Base-by-base conservation (phyloP, 2,113 vertebrate species). In the Dicerorhinus sumatrensis region DNA sequence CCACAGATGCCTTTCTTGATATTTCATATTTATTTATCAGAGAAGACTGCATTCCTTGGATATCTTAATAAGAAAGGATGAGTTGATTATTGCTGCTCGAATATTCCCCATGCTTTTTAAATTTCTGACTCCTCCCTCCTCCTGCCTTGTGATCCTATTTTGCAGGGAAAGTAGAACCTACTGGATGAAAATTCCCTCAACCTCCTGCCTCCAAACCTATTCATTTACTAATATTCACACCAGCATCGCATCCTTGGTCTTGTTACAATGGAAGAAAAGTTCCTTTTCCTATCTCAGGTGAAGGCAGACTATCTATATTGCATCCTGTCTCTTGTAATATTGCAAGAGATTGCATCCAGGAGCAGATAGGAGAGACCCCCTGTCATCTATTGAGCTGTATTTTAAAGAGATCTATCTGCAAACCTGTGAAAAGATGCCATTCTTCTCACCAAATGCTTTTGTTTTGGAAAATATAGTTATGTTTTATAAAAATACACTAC, bases 1-100 rank as follows among this genome's bases (percentile, higher is more conserved):
- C 54, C 18, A 54, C 14, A 84, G 23, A 48, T 5, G 0, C 63
- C 81, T 94, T 98, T 96, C 92, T 95, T 86, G 42, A 58, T 92
- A 83, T 83, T 94, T 60, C 27, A 3, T 3, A 6, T 65, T 17
- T 83, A 36, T 70, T 92, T 39, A 88, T 27, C 0, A 0, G 70
- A 67, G 16, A 85, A 70, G 23, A 88, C 5, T 33, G 86, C 67
- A 91, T 75, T 63, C 89, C 25, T 17, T n/a, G 65, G 17, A 58
- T 58, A 95, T 97, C n/a, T 92, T 97, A 25, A 69, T 85, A 25
- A 5, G 21, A 72, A 39, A 86, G 18, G 14, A 29, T 75, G 25
- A 36, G 51, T 96, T 92, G 10, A 63, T 77, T 91, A 92, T 88
- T 91, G 46, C 36, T 36, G 21, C 73, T 58, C 51, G 23, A 3